Conservation (phyloP, 2,888 invertebrate species). For the Mythimna impura region DNA sequence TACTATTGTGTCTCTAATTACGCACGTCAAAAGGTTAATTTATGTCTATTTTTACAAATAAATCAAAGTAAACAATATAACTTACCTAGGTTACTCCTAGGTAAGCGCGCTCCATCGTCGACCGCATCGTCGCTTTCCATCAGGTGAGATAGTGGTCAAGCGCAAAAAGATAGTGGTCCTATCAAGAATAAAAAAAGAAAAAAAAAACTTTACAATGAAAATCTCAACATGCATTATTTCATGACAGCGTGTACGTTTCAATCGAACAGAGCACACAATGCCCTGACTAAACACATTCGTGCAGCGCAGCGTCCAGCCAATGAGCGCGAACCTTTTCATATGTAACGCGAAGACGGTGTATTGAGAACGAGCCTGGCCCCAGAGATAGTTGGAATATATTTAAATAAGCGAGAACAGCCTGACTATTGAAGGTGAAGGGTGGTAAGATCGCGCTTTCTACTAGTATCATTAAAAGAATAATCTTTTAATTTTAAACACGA, state of each 20-base stretch:
- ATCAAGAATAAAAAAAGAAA: too few species aligned
- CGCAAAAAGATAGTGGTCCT: too few species aligned
- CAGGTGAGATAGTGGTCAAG: too few species aligned
- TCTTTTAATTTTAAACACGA: neutral
- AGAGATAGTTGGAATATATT: constrained; percentile 69
- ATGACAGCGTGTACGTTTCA: constrained; percentile 35
- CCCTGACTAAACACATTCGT: constrained; percentile 40
- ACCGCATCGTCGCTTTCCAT: too few species aligned
- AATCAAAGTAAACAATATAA: constrained; percentile 5
- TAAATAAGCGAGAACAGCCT: constrained; percentile 67
- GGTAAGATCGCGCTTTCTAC: constrained; percentile 53
- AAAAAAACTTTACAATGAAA: neutral
- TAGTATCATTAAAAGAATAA: neutral
- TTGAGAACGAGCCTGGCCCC: constrained; percentile 59
- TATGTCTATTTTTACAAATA: too few species aligned
- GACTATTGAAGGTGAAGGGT: constrained; percentile 57
- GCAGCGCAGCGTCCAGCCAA: constrained; percentile 41
- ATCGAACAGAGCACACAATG: constrained; percentile 47
- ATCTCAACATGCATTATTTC: constrained; percentile 29
- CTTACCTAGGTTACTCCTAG: too few species aligned
- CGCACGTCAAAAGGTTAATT: too few species aligned
- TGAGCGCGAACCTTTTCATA: constrained; percentile 58
- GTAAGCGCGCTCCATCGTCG: too few species aligned
- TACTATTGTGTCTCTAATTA: too few species aligned
- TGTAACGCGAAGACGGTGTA: constrained; percentile 61